These are phyloP conservation scores for Ianthella basta DNA, from an alignment of 37 sponge, comb jelly and placozoan species.

Conservation along the genomic window DNA sequence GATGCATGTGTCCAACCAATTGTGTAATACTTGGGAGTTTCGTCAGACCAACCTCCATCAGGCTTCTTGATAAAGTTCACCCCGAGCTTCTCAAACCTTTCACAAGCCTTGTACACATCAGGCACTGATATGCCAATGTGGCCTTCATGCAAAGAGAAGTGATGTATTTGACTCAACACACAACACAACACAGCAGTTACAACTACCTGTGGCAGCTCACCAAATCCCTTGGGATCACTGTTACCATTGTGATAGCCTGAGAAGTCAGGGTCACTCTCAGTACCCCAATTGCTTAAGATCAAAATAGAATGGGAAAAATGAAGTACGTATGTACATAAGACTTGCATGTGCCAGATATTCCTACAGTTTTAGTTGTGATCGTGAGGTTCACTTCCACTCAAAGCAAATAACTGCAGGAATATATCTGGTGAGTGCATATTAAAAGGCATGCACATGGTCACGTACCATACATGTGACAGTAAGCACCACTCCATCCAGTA, in stretches of 20 bases:
- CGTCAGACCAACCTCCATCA: constrained; percentile 68
- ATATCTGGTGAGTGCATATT: too few relatives aligned
- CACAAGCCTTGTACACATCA: constrained; percentile 85
- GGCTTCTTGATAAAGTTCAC: constrained; percentile 83
- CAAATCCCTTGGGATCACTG: constrained; percentile 78
- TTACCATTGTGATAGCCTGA: constrained; percentile 83
- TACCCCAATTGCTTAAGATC: constrained; percentile 76
- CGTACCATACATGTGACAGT: too few relatives aligned
- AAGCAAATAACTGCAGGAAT: too few relatives aligned
- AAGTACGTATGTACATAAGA: too few relatives aligned
- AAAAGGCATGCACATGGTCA: too few relatives aligned
- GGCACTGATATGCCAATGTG: constrained; percentile 87
- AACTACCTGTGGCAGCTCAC: constrained; percentile 24
- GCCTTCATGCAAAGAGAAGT: constrained; percentile 32
- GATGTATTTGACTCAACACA: too few relatives aligned
- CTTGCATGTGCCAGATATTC: too few relatives aligned
- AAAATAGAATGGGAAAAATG: background rate
- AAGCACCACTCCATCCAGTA: too few relatives aligned
- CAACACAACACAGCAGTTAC: too few relatives aligned
- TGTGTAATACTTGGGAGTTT: background rate
- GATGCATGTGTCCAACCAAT: background rate
- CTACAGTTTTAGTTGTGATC: too few relatives aligned
- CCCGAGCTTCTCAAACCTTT: constrained; percentile 79
- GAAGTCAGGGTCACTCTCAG: constrained; percentile 70
- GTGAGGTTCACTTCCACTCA: too few relatives aligned